phyloP scores from a whole-genome alignment of 2,113 vertebrate species.

The Pimephales promelas region DNA sequence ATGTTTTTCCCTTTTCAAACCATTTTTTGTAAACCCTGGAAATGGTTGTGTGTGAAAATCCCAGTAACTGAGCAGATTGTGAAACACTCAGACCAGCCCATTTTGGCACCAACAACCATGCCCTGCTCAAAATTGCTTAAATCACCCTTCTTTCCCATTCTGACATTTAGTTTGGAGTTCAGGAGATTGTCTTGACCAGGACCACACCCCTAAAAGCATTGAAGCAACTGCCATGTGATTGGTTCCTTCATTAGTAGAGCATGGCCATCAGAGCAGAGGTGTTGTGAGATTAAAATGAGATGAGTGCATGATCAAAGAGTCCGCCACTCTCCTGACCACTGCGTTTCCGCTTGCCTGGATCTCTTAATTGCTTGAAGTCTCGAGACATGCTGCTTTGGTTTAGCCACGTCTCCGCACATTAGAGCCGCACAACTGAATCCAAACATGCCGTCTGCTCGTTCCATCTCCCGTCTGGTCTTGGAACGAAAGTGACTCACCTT shows the following conservation, averaged over 20 bases:
- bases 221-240: no score
- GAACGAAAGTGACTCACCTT: conserved; percentile 28
- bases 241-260: conserved; percentile 52
- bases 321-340: conserved; percentile 52
- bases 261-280: conserved; percentile 57
- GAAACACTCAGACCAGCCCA: no score
- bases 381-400: conserved; percentile 70
- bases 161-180: no score
- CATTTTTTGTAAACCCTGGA: no score
- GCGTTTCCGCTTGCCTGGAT: conserved; percentile 69
- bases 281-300: conserved; percentile 53
- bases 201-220: no score
- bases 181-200: no score
- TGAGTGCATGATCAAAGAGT: conserved; percentile 63
- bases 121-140: no score
- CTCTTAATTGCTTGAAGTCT: conserved; percentile 71
- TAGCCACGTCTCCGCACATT: conserved; percentile 62
- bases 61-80: no score
- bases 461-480: conserved; percentile 32
- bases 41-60: no score
- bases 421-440: conserved; percentile 59
- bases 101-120: no score
- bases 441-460: conserved; percentile 51
- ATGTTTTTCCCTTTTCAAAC: no score
- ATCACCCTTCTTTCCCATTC: no score